Percentiles rank a stretch among this genome's conserved stretches.
Evolutionary conservation across 1,140 invertebrate species (phyloP).

Genomic region (Dolichoris vasculosae): DNA sequence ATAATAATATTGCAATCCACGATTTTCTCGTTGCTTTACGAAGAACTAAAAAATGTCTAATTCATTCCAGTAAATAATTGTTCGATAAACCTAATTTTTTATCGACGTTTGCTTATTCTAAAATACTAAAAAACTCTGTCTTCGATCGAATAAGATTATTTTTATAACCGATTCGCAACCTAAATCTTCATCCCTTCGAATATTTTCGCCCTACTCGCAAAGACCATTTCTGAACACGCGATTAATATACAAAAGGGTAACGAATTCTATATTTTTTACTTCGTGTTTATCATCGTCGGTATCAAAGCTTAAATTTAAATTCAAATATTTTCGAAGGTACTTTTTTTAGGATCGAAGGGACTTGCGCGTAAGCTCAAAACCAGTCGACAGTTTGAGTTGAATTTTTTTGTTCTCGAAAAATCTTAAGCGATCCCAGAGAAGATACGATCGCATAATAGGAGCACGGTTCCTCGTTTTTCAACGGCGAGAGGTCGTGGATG

Average conservation of each 20-base stretch:
- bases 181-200: neutral
- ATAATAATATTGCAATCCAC: slow-evolving; percentile 31
- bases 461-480: slow-evolving; percentile 7
- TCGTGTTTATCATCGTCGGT: neutral
- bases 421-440: neutral
- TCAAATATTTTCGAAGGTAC: neutral
- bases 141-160: too few relatives aligned
- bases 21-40: slow-evolving; percentile 21
- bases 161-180: too few relatives aligned
- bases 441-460: neutral
- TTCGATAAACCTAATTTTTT: neutral
- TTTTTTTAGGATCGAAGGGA: slow-evolving; percentile 7
- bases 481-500: slow-evolving; percentile 20
- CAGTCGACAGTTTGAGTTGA: neutral
- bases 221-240: neutral
- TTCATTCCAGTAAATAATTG: neutral
- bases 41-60: neutral
- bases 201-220: neutral
- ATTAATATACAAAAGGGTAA: neutral
- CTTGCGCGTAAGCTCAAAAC: neutral
- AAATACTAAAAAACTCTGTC: too few relatives aligned
- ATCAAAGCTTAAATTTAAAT: neutral
- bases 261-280: neutral
- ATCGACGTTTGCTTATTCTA: too few relatives aligned
- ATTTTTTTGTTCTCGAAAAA: slow-evolving; percentile 5